phyloP scores from a whole-genome alignment of 2,888 invertebrate genomes.

The Tipula helvola region DNA sequence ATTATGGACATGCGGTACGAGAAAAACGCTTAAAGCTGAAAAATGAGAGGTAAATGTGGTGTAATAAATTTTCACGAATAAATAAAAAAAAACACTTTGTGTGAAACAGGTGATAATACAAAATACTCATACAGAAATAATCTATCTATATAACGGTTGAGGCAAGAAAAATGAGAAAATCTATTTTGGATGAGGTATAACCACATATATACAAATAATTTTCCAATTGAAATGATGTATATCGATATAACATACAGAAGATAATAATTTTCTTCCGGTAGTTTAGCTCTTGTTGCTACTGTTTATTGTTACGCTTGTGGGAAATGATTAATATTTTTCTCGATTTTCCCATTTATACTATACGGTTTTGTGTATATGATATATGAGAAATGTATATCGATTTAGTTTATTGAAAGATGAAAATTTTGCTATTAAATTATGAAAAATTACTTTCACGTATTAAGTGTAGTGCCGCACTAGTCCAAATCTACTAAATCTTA shows the following conservation, averaged over 20 bases:
- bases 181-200: neutral
- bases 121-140: neutral
- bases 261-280: slow-evolving; percentile 4
- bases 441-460: neutral
- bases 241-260: neutral
- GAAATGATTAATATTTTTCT: neutral
- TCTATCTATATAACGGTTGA: neutral
- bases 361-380: neutral
- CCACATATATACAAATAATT: neutral
- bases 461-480: neutral
- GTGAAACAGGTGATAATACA: neutral
- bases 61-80: neutral
- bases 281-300: slow-evolving; percentile 4
- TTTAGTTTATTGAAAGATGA: neutral
- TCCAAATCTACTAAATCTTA: neutral
- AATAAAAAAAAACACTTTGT: neutral
- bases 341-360: neutral
- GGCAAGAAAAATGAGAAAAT: neutral
- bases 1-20: neutral
- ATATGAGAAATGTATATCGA: neutral
- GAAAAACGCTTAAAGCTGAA: neutral
- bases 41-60: neutral
- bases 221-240: slow-evolving; percentile 1
- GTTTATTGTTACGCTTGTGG: neutral
- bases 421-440: neutral